These are phyloP conservation scores for Philaenus spumarius DNA, from an alignment of 1,140 invertebrate species.

Conservation along the genomic window DNA sequence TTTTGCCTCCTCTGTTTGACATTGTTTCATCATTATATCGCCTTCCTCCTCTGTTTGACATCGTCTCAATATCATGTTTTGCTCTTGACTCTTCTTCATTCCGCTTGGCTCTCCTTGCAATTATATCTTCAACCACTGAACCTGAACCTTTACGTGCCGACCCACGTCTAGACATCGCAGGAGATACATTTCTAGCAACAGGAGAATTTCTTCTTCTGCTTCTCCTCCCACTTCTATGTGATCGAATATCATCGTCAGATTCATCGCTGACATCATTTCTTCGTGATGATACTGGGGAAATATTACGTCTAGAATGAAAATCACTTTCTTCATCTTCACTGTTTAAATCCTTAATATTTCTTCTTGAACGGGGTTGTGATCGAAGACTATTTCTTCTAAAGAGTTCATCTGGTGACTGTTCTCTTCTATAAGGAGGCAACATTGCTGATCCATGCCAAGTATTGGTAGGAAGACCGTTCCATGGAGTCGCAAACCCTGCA, in stretches of 20 bases:
- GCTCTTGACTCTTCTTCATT: constrained; percentile 17
- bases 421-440: constrained; percentile 13
- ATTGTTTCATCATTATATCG: constrained; percentile 2
- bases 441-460: constrained; percentile 34
- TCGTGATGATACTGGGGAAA: constrained; percentile 25
- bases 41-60: constrained; percentile 18
- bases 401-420: constrained; percentile 4
- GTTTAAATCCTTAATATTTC: background rate
- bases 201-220: constrained; percentile 10
- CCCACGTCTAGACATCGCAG: constrained; percentile 12
- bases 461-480: constrained; percentile 24
- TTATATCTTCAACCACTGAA: constrained; percentile 9
- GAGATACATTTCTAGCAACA: constrained; percentile 14
- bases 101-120: constrained; percentile 6
- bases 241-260: constrained; percentile 32
- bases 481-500: constrained; percentile 43
- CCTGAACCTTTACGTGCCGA: constrained; percentile 10
- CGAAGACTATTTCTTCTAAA: constrained; percentile 16
- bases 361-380: constrained; percentile 1
- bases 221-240: constrained; percentile 8
- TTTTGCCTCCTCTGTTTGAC: constrained; percentile 3
- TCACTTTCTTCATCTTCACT: constrained; percentile 16
- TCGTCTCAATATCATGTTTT: constrained; percentile 9
- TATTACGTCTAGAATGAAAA: background rate
- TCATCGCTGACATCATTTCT: constrained; percentile 36